phyloP scores from a whole-genome alignment of 1,140 invertebrate genomes.

The Solenopsis fugax region DNA sequence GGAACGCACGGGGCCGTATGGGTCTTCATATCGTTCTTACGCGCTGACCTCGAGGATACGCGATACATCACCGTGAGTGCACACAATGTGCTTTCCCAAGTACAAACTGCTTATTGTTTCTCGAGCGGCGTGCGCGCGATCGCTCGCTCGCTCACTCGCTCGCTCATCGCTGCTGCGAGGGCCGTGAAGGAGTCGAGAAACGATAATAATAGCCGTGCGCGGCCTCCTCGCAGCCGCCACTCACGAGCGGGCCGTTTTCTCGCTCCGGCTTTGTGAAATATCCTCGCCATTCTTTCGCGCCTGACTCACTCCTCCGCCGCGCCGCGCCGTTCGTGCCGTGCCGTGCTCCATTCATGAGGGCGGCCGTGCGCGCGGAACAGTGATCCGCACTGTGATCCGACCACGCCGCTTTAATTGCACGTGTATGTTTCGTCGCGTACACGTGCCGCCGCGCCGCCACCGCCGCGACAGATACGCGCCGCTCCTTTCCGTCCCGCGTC shows the following conservation, averaged over 20 bases:
- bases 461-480: constrained; percentile 21
- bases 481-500: constrained; percentile 46
- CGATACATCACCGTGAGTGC: constrained; percentile 63
- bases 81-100: constrained; percentile 53
- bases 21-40: constrained; percentile 27
- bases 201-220: constrained; percentile 77
- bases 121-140: constrained; percentile 39
- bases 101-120: constrained; percentile 79
- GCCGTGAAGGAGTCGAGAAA: constrained; percentile 59
- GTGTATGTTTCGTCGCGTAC: constrained; percentile 57
- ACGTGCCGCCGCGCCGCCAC: constrained; percentile 56
- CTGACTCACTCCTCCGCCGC: constrained; percentile 70
- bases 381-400: constrained; percentile 73
- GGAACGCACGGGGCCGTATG: constrained; percentile 19
- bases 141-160: constrained; percentile 39
- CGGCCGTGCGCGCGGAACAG: constrained; percentile 70
- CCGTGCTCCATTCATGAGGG: constrained; percentile 77
- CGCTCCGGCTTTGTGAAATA: constrained; percentile 75
- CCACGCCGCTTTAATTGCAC: constrained; percentile 76
- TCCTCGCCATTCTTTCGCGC: constrained; percentile 74
- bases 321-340: constrained; percentile 42
- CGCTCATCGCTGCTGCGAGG: constrained; percentile 44
- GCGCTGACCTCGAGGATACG: constrained; percentile 48
- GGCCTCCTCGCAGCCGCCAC: constrained; percentile 41
- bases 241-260: constrained; percentile 66